A percentile compares a stretch with the other conserved stretches of the same genome.
phyloP scores from a whole-genome alignment of 1,140 invertebrate genomes.

The Streblospio benedicti region DNA sequence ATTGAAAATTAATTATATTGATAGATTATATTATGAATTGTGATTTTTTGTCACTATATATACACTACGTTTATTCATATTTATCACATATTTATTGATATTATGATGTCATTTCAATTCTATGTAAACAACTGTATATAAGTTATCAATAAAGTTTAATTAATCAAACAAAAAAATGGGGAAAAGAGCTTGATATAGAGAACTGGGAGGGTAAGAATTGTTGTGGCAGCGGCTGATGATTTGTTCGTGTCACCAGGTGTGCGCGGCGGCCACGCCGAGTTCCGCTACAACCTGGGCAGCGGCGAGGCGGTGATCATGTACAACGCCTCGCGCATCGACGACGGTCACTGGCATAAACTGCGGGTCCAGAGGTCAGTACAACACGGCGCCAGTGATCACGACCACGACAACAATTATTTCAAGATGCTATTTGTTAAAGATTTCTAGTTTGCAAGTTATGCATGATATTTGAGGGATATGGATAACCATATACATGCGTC shows the following conservation, averaged over 20 bases:
- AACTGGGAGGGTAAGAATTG: no score
- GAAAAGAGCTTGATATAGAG: no score
- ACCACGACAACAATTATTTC: neutral
- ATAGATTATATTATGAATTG: no score
- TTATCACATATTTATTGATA: no score
- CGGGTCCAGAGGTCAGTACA: constrained; percentile 68
- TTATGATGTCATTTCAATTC: no score
- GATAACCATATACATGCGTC: neutral
- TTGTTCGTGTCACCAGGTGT: constrained; percentile 60
- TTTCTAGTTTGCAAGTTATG: neutral
- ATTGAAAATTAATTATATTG: no score
- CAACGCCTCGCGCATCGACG: constrained; percentile 77
- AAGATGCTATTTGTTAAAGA: neutral
- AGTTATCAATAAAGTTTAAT: no score
- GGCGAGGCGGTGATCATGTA: constrained; percentile 63
- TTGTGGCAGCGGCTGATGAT: neutral
- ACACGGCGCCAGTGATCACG: neutral
- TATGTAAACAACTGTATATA: no score
- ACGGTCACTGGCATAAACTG: constrained; percentile 84
- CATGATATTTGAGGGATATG: neutral
- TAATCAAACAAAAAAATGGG: no score
- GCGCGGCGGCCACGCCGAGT: constrained; percentile 62
- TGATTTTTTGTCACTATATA: no score
- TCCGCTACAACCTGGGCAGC: constrained; percentile 61
- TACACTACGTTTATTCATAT: no score